These are phyloP conservation scores for Nothoprocta perdicaria DNA, from an alignment of 2,113 vertebrate genomes.

Conservation along the genomic window DNA sequence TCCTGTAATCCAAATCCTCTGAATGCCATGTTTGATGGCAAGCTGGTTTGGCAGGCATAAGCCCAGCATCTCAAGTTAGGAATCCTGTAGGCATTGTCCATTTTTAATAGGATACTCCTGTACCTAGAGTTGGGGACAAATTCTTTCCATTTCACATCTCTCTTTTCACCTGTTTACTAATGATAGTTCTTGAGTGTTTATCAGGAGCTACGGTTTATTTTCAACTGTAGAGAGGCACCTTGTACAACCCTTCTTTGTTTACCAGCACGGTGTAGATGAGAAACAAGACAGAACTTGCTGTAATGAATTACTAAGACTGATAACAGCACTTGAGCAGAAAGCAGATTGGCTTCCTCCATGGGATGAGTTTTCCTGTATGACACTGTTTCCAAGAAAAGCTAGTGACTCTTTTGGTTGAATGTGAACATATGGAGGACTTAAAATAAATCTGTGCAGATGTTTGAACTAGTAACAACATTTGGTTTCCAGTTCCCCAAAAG, in stretches of 20 bases:
- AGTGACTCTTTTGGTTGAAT: neutral
- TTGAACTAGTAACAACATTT: neutral
- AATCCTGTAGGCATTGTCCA: conserved; percentile 85
- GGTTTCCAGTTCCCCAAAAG: neutral
- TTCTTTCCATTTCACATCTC: neutral
- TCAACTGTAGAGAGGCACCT: neutral
- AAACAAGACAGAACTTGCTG: neutral
- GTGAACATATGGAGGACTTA: neutral
- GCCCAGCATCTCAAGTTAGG: conserved; percentile 77
- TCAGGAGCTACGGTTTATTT: neutral
- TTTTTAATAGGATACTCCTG: conserved; percentile 80
- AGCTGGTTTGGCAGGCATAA: conserved; percentile 81
- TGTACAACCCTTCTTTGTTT: neutral
- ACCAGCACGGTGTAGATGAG: neutral
- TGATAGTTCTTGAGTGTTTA: neutral
- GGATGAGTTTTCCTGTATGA: neutral
- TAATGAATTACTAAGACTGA: neutral
- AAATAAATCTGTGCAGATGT: neutral
- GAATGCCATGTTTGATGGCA: conserved; percentile 87
- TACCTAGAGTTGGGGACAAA: conserved; percentile 72
- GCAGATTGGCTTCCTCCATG: neutral
- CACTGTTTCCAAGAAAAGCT: neutral
- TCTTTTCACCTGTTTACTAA: neutral
- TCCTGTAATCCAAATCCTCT: conserved; percentile 83
- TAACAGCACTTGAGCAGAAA: neutral